These are phyloP conservation scores for Drosophila insularis DNA, from an alignment of 1,140 invertebrate genomes.

Conservation along the genomic window DNA sequence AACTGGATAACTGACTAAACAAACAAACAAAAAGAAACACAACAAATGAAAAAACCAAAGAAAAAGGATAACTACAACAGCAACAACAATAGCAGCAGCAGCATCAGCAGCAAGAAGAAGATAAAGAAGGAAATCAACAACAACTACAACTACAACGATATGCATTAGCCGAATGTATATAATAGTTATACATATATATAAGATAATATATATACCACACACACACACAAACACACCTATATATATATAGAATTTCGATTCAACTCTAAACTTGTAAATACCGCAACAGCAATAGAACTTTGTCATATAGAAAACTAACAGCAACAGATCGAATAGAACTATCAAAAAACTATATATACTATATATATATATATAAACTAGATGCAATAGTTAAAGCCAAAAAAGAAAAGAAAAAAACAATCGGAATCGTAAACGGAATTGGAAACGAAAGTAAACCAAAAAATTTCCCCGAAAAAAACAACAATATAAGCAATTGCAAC, in stretches of 20 bases:
- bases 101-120: not conserved
- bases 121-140: slow-evolving; percentile 23
- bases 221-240: slow-evolving; percentile 17
- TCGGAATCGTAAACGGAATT: not conserved
- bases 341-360: slow-evolving; percentile 9
- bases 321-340: slow-evolving; percentile 31
- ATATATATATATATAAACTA: not conserved
- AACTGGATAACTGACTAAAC: slow-evolving; percentile 45
- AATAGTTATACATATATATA: slow-evolving; percentile 34
- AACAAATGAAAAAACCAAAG: not conserved
- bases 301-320: not conserved
- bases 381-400: slow-evolving; percentile 6
- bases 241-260: slow-evolving; percentile 47
- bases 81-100: slow-evolving; percentile 15
- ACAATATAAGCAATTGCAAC: no score
- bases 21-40: slow-evolving; percentile 14
- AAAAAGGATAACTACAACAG: slow-evolving; percentile 22
- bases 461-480: not conserved
- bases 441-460: not conserved
- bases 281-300: slow-evolving; percentile 28
- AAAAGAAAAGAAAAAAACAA: not conserved
- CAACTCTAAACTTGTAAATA: slow-evolving; percentile 63
- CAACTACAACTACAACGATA: slow-evolving; percentile 32
- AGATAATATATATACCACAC: slow-evolving; percentile 34
- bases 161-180: slow-evolving; percentile 64